Conservation (phyloP, 2,888 invertebrate genomes). For the Listrodromus nycthemerus region DNA sequence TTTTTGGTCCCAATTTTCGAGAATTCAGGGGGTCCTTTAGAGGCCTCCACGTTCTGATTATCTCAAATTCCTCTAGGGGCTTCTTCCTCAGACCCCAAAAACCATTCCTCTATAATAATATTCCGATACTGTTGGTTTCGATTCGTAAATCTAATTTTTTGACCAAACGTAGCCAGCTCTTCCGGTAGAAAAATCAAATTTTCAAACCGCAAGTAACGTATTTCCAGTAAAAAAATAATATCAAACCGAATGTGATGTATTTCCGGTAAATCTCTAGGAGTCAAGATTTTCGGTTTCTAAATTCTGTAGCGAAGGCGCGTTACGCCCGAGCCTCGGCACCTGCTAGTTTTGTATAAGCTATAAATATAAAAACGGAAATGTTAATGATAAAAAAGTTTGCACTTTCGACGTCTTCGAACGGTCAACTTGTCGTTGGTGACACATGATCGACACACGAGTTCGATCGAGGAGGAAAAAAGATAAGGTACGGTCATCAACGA, state of each 20-base stretch:
- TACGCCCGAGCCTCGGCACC: too few relatives aligned
- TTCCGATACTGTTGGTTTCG: background rate
- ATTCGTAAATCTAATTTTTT: background rate
- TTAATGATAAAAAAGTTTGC: constrained; percentile 28
- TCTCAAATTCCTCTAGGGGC: background rate
- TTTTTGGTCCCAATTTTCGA: background rate
- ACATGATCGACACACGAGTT: too few relatives aligned
- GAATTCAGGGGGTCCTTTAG: too few relatives aligned
- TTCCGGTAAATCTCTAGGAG: too few relatives aligned
- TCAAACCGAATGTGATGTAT: too few relatives aligned
- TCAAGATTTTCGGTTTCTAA: too few relatives aligned
- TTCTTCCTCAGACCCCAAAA: background rate
- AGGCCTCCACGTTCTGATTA: background rate
- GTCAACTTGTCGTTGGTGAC: background rate
- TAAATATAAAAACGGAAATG: background rate
- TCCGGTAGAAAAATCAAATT: too few relatives aligned
- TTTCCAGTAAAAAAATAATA: too few relatives aligned
- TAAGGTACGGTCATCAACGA: constrained; percentile 15
- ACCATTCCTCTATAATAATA: background rate
- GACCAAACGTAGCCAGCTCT: too few relatives aligned
- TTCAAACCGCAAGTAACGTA: too few relatives aligned
- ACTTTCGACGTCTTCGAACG: constrained; percentile 18
- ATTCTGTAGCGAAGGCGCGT: too few relatives aligned
- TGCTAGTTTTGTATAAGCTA: too few relatives aligned
- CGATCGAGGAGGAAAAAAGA: background rate